Percentiles rank a stretch among this genome's conserved stretches.
Conservation (phyloP, 2,888 invertebrate genomes). For the Drosophila sordidapex region DNA sequence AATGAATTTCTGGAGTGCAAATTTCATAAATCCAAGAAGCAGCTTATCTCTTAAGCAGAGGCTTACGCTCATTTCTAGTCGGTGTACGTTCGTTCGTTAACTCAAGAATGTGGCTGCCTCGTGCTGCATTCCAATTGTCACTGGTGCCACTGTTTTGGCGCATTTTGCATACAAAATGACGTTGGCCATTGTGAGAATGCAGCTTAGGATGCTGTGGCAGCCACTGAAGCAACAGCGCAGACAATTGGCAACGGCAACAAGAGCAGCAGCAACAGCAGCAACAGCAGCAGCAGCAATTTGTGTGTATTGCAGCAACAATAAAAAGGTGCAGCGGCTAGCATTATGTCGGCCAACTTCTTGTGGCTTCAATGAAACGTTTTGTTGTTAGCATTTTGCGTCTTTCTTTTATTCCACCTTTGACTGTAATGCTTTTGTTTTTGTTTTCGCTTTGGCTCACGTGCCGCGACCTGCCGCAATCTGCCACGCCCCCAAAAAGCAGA, state of each 20-base stretch:
- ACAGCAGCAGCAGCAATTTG: slow-evolving; percentile 9
- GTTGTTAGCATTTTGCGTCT: slow-evolving; percentile 46
- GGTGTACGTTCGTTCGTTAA: slow-evolving; percentile 27
- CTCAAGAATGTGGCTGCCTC: slow-evolving; percentile 21
- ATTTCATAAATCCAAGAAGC: neutral
- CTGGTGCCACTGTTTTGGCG: slow-evolving; percentile 49
- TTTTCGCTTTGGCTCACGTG: slow-evolving; percentile 53
- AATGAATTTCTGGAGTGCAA: neutral
- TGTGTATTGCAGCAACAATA: slow-evolving; percentile 21
- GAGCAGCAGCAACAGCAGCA: slow-evolving; percentile 18
- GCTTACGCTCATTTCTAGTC: neutral
- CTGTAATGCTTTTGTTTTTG: slow-evolving; percentile 2
- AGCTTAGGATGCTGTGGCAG: slow-evolving; percentile 40
- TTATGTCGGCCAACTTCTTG: slow-evolving; percentile 56
- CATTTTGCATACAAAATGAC: slow-evolving; percentile 74
- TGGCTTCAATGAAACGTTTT: slow-evolving; percentile 59
- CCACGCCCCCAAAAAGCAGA: slow-evolving; percentile 12
- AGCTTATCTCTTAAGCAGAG: neutral
- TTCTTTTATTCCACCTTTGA: slow-evolving; percentile 25
- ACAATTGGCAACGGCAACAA: slow-evolving; percentile 38
- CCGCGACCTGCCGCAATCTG: slow-evolving; percentile 52
- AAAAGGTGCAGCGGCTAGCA: slow-evolving; percentile 20
- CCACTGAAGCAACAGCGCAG: slow-evolving; percentile 32
- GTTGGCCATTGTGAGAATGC: slow-evolving; percentile 40
- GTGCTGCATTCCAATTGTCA: slow-evolving; percentile 34